Evolutionary conservation across 2,888 invertebrate genomes (phyloP).

Genomic region (Drosophila pegasa): DNA sequence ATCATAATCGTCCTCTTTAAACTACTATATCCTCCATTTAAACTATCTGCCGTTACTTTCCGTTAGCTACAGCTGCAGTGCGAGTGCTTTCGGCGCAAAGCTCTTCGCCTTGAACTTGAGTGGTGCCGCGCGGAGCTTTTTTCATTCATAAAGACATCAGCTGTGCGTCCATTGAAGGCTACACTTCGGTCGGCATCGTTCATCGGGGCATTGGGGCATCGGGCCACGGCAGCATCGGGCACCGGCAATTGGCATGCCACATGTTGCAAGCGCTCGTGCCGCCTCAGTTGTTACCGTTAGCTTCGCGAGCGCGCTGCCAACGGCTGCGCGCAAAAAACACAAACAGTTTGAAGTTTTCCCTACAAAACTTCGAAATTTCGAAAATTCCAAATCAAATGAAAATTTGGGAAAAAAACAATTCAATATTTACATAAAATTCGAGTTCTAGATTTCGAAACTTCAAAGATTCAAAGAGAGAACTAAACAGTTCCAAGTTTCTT

Average conservation of each 20-base stretch:
- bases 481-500: no score
- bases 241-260: constrained; percentile 49
- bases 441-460: not conserved
- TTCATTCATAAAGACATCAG: constrained; percentile 63
- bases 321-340: constrained; percentile 44
- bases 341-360: not conserved
- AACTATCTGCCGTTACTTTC: constrained; percentile 3
- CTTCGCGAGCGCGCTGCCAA: constrained; percentile 59
- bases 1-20: no score
- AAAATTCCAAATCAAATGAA: not conserved
- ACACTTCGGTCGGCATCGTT: constrained; percentile 9
- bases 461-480: not conserved
- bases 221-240: constrained; percentile 18
- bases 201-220: constrained; percentile 8
- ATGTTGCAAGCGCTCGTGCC: constrained; percentile 65
- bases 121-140: constrained; percentile 27
- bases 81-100: constrained; percentile 14
- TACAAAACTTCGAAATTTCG: not conserved
- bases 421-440: not conserved
- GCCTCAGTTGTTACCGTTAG: constrained; percentile 73
- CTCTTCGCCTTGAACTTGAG: constrained; percentile 66
- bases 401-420: not conserved
- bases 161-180: constrained; percentile 40
- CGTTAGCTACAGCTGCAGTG: not conserved
- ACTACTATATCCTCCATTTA: not conserved